Base-by-base conservation (phyloP, 2,797 vertebrate genomes). In the Scolopax bukidnonensis region DNA sequence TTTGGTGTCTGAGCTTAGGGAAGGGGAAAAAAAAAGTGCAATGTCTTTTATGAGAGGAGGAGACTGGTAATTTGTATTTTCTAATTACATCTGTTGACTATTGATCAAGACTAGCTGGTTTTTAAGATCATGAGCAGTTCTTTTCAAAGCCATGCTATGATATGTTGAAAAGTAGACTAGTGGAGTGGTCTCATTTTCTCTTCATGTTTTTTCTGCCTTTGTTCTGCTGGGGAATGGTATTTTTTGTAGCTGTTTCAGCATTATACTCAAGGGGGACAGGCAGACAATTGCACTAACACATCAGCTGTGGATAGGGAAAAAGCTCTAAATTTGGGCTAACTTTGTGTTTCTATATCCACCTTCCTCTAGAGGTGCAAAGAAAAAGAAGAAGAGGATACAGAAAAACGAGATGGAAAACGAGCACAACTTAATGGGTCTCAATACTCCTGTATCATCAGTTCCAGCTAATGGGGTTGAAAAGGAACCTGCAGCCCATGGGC, bases 321-420 rank as follows among this genome's bases (percentile, higher is more conserved):
- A 91, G 70, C 82, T 92, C 86, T 96, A 90, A 87, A 95, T 88
- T 90, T 89, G 88, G 65, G 36, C 84, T 96, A 90, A 96, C 83
- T 93, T 81, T 95, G 84, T 79, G 59, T 96, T 89, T 93, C 94
- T 93, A 82, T 84, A 75, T 87, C 95, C 79, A 83, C 90, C 85
- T 95, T 88, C 25, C 78, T 95, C 96, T 95, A 97, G 98, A 96
- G 87, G 74, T 69, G 51, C 91, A 65, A 96, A 97, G 94, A 98
- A 98, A 90, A 98, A 99, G 97, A 99, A 98, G 94, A 96, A 98
- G 97, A 98, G 97, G 60, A 97, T 97, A 90, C 85, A 96, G 84
- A 95, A 76, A 90, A 97, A 85, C 20, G 82, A 97, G 96, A 70
- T 54, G 85, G 86, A 92, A 97, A 93, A 91, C 79, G 96, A 94